These are phyloP conservation scores for Babyrousa celebensis DNA, from an alignment of 2,797 vertebrate species.

Conservation along the genomic window DNA sequence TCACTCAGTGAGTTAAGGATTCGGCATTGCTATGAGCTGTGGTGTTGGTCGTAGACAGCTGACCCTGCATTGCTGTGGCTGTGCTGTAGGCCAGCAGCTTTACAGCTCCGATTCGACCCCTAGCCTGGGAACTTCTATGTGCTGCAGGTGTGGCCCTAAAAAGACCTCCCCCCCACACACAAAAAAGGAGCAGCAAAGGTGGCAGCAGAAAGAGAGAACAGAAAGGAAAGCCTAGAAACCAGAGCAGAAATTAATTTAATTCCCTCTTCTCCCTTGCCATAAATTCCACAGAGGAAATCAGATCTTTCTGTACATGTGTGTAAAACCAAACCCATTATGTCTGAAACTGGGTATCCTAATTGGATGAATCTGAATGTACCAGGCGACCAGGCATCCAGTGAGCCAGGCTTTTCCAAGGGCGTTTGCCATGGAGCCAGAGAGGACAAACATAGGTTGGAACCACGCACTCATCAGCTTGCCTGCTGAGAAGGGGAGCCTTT, in stretches of 20 bases:
- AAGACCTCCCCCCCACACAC: too few relatives aligned
- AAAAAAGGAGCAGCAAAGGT: slow-evolving; percentile 50
- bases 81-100: too few relatives aligned
- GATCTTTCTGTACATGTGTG: slow-evolving; percentile 84
- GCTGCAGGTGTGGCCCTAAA: too few relatives aligned
- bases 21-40: too few relatives aligned
- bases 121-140: too few relatives aligned
- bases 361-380: slow-evolving; percentile 81
- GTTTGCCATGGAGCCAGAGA: slow-evolving; percentile 74
- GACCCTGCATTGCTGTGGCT: too few relatives aligned
- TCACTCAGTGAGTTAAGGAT: too few relatives aligned
- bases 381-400: slow-evolving; percentile 59
- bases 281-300: slow-evolving; percentile 85
- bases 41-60: too few relatives aligned
- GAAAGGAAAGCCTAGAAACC: slow-evolving; percentile 81
- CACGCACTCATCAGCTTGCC: slow-evolving; percentile 63
- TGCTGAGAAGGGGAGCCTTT: slow-evolving; percentile 44
- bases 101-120: too few relatives aligned
- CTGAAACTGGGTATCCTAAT: slow-evolving; percentile 80
- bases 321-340: slow-evolving; percentile 81
- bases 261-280: slow-evolving; percentile 81
- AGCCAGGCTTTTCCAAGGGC: slow-evolving; percentile 75
- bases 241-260: slow-evolving; percentile 87
- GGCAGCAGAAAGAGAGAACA: slow-evolving; percentile 78
- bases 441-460: slow-evolving; percentile 78